phyloP scores from a whole-genome alignment of 1,140 invertebrate species.

The Drosophila nebulosa region DNA sequence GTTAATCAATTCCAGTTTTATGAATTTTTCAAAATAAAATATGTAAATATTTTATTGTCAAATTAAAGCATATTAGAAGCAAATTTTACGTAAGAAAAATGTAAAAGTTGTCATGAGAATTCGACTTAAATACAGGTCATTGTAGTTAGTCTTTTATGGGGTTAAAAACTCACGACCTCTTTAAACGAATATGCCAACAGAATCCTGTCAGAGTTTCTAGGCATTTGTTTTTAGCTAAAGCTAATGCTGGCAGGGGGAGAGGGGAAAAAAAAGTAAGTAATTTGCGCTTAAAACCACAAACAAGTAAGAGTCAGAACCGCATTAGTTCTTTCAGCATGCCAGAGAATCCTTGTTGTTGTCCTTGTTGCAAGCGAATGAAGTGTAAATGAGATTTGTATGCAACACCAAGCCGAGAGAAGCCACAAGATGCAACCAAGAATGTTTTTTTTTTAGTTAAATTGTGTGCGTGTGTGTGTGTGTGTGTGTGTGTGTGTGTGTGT shows the following conservation, averaged over 20 bases:
- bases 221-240: background rate
- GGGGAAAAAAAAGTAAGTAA: constrained; percentile 66
- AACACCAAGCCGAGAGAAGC: constrained; percentile 56
- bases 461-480: background rate
- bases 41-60: too few species aligned
- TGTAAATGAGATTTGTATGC: constrained; percentile 74
- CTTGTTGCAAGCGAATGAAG: constrained; percentile 43
- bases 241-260: too few species aligned
- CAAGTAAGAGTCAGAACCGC: constrained; percentile 48
- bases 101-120: too few species aligned
- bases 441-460: constrained; percentile 43
- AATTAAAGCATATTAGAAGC: too few species aligned
- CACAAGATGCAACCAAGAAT: constrained; percentile 60
- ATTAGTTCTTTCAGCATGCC: constrained; percentile 8
- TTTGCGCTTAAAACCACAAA: constrained; percentile 67
- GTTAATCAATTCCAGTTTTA: too few species aligned
- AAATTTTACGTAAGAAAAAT: too few species aligned
- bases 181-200: too few species aligned
- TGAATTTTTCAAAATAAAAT: too few species aligned
- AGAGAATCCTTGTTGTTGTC: constrained; percentile 23
- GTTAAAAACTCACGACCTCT: too few species aligned
- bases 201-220: background rate
- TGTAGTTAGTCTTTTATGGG: too few species aligned
- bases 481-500: background rate
- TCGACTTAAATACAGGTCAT: too few species aligned